Percentiles rank a stretch among this genome's conserved stretches.
These are phyloP conservation scores for Vidua chalybeata DNA, from an alignment of 2,113 vertebrate genomes.

Conservation along the genomic window DNA sequence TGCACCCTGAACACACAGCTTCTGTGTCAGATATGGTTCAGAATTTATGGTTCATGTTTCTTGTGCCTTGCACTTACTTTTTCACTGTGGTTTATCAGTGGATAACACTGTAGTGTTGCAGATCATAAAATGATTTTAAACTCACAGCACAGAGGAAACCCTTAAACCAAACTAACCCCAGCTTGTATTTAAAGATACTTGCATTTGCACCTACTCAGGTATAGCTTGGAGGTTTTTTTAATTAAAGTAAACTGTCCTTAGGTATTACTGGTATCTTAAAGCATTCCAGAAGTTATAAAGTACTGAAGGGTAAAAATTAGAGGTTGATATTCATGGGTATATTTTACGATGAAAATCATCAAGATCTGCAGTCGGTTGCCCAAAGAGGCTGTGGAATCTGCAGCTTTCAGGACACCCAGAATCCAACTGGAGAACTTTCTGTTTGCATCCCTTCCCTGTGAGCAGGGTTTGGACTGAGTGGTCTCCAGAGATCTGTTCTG, in stretches of 20 bases:
- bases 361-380: fast-evolving
- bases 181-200: background rate
- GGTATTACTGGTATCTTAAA: background rate
- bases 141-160: background rate
- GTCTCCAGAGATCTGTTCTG: background rate
- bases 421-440: background rate
- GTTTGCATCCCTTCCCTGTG: background rate
- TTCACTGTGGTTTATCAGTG: background rate
- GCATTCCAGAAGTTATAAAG: background rate
- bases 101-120: background rate
- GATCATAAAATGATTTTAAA: background rate
- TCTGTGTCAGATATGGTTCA: background rate
- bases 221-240: background rate
- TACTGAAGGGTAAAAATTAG: background rate
- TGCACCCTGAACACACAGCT: background rate
- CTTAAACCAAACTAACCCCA: background rate
- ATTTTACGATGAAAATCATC: background rate
- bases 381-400: background rate
- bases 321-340: background rate
- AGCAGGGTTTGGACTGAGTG: background rate
- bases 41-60: background rate
- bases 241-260: background rate
- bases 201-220: background rate
- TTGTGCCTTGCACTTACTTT: background rate
- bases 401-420: background rate